Percentiles rank a stretch among this genome's conserved stretches.
Conservation (phyloP, 2,888 invertebrate species). For the Drosophila borborema region DNA sequence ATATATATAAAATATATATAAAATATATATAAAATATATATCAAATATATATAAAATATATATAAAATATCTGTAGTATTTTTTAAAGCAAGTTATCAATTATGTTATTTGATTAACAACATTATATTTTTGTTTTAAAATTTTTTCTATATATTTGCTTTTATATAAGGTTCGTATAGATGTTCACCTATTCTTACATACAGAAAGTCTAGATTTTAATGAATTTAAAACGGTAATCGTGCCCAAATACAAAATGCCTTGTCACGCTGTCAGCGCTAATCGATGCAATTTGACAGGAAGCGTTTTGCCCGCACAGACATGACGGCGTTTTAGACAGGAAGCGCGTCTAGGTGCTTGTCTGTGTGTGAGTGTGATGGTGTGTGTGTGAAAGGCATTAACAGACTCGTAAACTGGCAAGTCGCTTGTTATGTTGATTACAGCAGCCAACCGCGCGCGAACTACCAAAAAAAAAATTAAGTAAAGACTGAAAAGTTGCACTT, state of each 20-base stretch:
- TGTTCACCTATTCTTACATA: no score
- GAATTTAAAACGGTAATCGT: not conserved
- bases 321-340: slow-evolving; percentile 69
- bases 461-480: slow-evolving; percentile 61
- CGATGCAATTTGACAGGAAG: slow-evolving; percentile 71
- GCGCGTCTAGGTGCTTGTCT: slow-evolving; percentile 67
- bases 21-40: no score
- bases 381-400: slow-evolving; percentile 68
- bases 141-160: no score
- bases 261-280: slow-evolving; percentile 47
- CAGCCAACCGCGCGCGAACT: slow-evolving; percentile 42
- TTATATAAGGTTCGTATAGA: no score
- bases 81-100: no score
- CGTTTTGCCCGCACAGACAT: slow-evolving; percentile 63
- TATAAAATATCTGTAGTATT: no score
- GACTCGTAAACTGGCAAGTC: slow-evolving; percentile 78
- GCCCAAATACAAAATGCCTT: not conserved
- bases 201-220: not conserved
- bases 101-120: no score
- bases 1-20: no score
- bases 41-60: no score
- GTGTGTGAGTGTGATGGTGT: slow-evolving; percentile 15
- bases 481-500: slow-evolving; percentile 57
- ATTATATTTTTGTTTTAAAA: no score
- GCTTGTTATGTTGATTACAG: slow-evolving; percentile 80